These are phyloP conservation scores for Adelphocoris suturalis DNA, from an alignment of 2,888 invertebrate genomes.

Conservation along the genomic window DNA sequence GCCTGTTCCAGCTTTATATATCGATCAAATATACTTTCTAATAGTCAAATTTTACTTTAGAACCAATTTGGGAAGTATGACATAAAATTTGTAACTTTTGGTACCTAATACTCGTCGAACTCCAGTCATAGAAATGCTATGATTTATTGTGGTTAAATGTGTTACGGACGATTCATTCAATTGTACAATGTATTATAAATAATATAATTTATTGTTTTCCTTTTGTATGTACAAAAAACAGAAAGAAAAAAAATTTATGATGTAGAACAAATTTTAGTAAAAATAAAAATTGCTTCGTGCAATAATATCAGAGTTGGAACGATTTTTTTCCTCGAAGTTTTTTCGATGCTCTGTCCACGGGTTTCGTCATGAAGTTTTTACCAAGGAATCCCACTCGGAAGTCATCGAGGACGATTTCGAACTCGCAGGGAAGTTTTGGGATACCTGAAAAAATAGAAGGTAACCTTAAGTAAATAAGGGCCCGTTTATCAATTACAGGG, in stretches of 20 bases:
- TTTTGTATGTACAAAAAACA: constrained; percentile 44
- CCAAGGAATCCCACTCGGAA: constrained; percentile 88
- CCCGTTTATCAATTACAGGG: too few relatives aligned
- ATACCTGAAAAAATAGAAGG: constrained; percentile 81
- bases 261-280: constrained; percentile 23
- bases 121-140: background rate
- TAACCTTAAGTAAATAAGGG: background rate
- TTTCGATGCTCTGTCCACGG: constrained; percentile 89
- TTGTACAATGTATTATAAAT: background rate
- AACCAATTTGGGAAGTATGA: too few relatives aligned
- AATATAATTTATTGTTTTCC: constrained; percentile 28
- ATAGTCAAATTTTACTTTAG: too few relatives aligned
- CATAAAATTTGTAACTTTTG: too few relatives aligned
- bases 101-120: background rate
- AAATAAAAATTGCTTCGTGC: background rate
- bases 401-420: constrained; percentile 84
- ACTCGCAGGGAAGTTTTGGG: constrained; percentile 89
- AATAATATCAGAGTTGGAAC: constrained; percentile 22
- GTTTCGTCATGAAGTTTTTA: constrained; percentile 87
- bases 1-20: too few relatives aligned
- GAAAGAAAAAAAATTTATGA: background rate
- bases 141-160: too few relatives aligned
- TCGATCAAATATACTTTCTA: too few relatives aligned
- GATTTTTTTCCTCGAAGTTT: constrained; percentile 84
- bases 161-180: too few relatives aligned